phyloP scores from a whole-genome alignment of 2,113 vertebrate genomes.

The Pteropus alecto region DNA sequence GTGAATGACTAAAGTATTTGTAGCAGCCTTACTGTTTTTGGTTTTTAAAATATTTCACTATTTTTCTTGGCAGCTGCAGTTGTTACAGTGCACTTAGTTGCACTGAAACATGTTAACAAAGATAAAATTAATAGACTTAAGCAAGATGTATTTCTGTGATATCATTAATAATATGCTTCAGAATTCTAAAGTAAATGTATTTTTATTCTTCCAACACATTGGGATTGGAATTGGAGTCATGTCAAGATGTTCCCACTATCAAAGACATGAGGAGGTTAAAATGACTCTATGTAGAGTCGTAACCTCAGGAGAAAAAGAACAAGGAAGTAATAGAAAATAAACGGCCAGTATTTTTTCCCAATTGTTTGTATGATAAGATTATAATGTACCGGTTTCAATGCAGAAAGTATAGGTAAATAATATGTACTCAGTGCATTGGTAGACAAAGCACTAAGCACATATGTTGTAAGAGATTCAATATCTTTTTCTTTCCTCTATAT shows the following conservation, averaged over 20 bases:
- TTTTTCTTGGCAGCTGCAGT: neutral
- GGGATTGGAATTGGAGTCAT: conserved; percentile 20
- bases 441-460: conserved; percentile 36
- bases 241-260: conserved; percentile 34
- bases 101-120: neutral
- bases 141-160: neutral
- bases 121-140: neutral
- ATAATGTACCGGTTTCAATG: neutral
- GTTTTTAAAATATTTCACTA: neutral
- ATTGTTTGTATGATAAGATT: conserved; percentile 45
- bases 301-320: conserved; percentile 1
- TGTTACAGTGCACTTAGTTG: neutral
- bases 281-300: neutral
- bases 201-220: conserved; percentile 36
- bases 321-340: conserved; percentile 40
- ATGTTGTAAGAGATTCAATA: conserved; percentile 61
- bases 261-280: conserved; percentile 36
- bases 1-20: neutral
- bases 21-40: neutral
- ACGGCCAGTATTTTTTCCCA: neutral
- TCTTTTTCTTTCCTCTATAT: conserved; percentile 16
- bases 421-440: neutral
- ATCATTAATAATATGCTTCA: conserved; percentile 15
- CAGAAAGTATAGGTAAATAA: neutral
- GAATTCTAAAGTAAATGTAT: conserved; percentile 29